Evolutionary conservation across 2,888 invertebrate species (phyloP), one percentile per base, ranked within the genome.

Genomic region (Litoditis marina): DNA sequence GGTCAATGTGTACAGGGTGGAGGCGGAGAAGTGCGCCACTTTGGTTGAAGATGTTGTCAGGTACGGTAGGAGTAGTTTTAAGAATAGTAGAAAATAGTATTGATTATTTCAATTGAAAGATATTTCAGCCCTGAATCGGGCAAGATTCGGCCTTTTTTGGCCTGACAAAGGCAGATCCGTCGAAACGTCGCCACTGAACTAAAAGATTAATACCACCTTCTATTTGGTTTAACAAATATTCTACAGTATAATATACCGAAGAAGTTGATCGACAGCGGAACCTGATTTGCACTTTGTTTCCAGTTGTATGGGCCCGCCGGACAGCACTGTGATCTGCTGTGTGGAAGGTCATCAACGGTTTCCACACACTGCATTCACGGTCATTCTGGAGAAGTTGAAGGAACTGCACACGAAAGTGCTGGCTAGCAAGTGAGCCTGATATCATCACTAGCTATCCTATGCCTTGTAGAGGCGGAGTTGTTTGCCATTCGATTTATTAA

Each of bases 311-410:
- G 96, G 96, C 0, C 96, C 96, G 5, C 92, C 93, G 0, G 95
- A 98, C 85, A 91, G 91, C 1, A 94, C 94, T 22, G 89, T 96
- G 71, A 88, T 95, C 52, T 89, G 95, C 8, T 80, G 83, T 86
- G 53, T 82, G 8, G 70, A 56, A 5, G 74, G 69, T 19, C 65
- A 62, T 31, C 22, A 53, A 2, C 50, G 53, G 16, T 83, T 83
- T 55, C 80, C 81, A 1, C 60, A 60, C 16, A 58, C 65, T 2
- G 27, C 72, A 30, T 76, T 77, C 34, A 69, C 71, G 19, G 59
- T 55, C 3, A 68, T 83, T 13, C 71, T 79, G 28, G 64, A 66
- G 19, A 81, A 82, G 56, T 46, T 80, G 13, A 63, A 68, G 31
- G 79, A 83, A 52, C 63, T 83, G 30, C 68, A 73, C 11, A 67